Evolutionary conservation across 2,113 vertebrate species (phyloP).

Genomic region (Labeo rohita): DNA sequence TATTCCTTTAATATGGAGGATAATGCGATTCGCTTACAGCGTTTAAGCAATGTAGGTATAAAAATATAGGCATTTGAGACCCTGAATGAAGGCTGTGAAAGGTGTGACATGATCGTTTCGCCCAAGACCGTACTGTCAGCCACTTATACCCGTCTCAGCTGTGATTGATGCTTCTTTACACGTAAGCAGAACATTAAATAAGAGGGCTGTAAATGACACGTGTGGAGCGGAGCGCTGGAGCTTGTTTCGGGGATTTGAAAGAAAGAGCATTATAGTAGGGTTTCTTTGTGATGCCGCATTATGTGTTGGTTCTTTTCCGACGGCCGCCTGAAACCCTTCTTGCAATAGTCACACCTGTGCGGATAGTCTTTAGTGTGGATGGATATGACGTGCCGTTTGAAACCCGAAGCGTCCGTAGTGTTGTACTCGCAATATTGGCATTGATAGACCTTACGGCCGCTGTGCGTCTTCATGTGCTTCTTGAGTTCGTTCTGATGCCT

Average conservation of each 20-base stretch:
- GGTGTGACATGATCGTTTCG: neutral
- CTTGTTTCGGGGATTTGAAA: neutral
- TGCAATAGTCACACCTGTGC: slow-evolving; percentile 97
- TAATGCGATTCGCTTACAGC: slow-evolving; percentile 70
- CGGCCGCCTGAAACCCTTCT: slow-evolving; percentile 96
- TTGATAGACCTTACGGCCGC: slow-evolving; percentile 97
- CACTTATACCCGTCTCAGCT: neutral
- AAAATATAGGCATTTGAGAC: slow-evolving; percentile 80
- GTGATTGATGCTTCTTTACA: neutral
- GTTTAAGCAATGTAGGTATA: slow-evolving; percentile 77
- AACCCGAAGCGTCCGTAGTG: slow-evolving; percentile 98
- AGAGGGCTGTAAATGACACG: slow-evolving; percentile 32
- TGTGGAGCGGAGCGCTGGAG: slow-evolving; percentile 45
- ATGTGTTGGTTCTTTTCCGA: slow-evolving; percentile 99
- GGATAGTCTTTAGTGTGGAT: slow-evolving; percentile 99
- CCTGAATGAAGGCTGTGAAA: slow-evolving; percentile 65
- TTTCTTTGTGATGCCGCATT: slow-evolving; percentile 98
- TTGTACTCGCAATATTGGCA: slow-evolving; percentile 99
- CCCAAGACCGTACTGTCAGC: slow-evolving; percentile 28
- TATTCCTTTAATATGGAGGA: slow-evolving; percentile 54
- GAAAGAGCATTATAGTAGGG: slow-evolving; percentile 78
- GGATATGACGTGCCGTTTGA: slow-evolving; percentile 98
- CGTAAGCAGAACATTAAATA: slow-evolving; percentile 56
- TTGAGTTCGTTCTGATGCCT: slow-evolving; percentile 94
- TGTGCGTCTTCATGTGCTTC: slow-evolving; percentile 99